phyloP scores from a whole-genome alignment of 2,113 vertebrate species.

The Anhinga anhinga region DNA sequence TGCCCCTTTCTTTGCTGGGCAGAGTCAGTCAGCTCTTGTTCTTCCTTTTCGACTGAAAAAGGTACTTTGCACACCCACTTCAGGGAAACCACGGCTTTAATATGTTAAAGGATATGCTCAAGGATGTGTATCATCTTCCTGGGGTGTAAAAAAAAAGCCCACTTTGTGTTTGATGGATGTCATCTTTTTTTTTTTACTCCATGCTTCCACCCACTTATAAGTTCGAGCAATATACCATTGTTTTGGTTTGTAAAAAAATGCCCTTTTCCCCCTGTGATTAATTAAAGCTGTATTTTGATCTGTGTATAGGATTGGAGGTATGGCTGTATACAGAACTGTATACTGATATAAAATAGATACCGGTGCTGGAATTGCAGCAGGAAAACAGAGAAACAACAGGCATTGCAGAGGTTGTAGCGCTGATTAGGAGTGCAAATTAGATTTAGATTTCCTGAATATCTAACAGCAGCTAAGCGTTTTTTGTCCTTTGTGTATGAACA shows the following conservation, averaged over 20 bases:
- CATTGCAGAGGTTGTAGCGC: not conserved
- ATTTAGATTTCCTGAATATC: constrained; percentile 60
- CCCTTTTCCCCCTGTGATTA: not conserved
- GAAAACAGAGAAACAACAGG: constrained; percentile 11
- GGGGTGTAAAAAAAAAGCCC: not conserved
- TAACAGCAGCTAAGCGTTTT: constrained; percentile 36
- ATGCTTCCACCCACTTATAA: accelerated
- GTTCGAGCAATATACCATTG: not conserved
- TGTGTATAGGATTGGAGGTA: not conserved
- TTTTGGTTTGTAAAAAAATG: not conserved
- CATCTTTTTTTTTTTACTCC: not conserved
- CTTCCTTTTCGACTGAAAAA: not conserved
- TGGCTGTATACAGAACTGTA: not conserved
- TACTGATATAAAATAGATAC: not conserved
- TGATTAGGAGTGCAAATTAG: constrained; percentile 58
- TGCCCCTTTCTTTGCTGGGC: not conserved
- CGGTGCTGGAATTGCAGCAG: not conserved
- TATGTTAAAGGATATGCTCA: accelerated
- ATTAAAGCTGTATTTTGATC: not conserved
- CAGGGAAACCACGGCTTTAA: not conserved
- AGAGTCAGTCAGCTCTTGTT: not conserved
- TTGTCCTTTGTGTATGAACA: constrained; percentile 59
- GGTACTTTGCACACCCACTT: not conserved
- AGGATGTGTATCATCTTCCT: not conserved
- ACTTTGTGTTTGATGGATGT: not conserved